Evolutionary conservation across 2,797 vertebrate species (phyloP).

Genomic region (Coregonus ussuriensis): DNA sequence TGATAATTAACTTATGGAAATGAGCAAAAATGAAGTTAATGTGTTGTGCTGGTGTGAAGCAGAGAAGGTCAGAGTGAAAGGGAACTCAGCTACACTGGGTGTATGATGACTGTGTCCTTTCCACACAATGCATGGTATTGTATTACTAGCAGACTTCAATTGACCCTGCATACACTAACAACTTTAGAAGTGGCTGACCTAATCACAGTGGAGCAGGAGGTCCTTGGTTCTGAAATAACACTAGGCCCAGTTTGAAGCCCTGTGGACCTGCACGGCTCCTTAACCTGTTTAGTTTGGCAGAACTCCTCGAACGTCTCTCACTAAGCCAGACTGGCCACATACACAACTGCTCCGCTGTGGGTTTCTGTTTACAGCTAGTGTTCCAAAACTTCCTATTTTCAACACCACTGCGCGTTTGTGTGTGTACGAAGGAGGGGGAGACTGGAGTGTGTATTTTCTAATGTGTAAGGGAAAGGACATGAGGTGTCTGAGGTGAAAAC

Average conservation of each 20-base stretch:
- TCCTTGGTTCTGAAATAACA: conserved; percentile 31
- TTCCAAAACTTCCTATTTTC: not conserved
- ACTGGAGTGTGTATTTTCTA: not conserved
- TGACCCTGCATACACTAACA: conserved; percentile 24
- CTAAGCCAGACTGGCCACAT: conserved; percentile 19
- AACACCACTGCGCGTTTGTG: conserved; percentile 18
- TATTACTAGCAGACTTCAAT: conserved; percentile 36
- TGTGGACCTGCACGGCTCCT: not conserved
- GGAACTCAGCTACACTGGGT: conserved; percentile 22
- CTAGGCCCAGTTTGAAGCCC: conserved; percentile 3
- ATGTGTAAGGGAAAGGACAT: conserved; percentile 31
- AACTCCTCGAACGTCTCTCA: conserved; percentile 16
- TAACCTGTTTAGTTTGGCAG: conserved; percentile 32
- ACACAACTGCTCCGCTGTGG: conserved; percentile 21
- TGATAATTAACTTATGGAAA: not conserved
- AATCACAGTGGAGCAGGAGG: conserved; percentile 25
- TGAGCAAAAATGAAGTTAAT: not conserved
- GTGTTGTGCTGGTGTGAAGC: not conserved
- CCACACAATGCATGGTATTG: conserved; percentile 46
- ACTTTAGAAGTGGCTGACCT: conserved; percentile 43
- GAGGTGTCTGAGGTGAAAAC: conserved; percentile 49
- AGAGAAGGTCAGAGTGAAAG: conserved; percentile 20
- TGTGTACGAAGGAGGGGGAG: not conserved
- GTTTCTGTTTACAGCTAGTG: conserved; percentile 13
- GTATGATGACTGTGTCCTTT: conserved; percentile 22